Conservation (phyloP, 1,140 invertebrate species). For the Hypothenemus hampei region DNA sequence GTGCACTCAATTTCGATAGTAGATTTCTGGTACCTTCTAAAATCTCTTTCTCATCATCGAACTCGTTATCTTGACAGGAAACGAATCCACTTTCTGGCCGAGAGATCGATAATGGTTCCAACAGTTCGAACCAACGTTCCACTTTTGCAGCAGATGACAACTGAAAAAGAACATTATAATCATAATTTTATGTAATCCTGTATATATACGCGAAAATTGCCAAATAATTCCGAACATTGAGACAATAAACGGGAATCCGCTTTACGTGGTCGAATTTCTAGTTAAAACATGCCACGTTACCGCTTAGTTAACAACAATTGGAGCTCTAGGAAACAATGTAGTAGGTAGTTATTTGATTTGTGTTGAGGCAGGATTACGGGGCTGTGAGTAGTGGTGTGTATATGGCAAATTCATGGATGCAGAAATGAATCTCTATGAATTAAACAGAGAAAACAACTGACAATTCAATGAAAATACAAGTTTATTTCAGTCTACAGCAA, state of each 20-base stretch:
- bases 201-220: background rate
- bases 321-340: background rate
- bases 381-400: too few species aligned
- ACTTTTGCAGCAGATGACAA: slow-evolving; percentile 66
- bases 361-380: too few species aligned
- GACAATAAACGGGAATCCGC: background rate
- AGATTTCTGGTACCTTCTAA: slow-evolving; percentile 54
- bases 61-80: slow-evolving; percentile 49
- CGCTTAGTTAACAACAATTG: background rate
- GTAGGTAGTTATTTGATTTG: too few species aligned
- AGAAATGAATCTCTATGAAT: too few species aligned
- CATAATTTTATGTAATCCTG: background rate
- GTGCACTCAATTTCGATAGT: slow-evolving; percentile 58
- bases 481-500: too few species aligned
- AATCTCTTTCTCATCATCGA: slow-evolving; percentile 49
- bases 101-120: slow-evolving; percentile 57
- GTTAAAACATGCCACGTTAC: background rate
- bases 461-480: too few species aligned
- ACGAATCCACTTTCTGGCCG: slow-evolving; percentile 68
- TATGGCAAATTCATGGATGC: too few species aligned
- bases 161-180: slow-evolving; percentile 41
- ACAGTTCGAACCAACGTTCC: slow-evolving; percentile 65
- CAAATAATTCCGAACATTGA: background rate
- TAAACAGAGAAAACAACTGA: too few species aligned
- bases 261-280: background rate